These are phyloP conservation scores for Agapostemon virescens DNA, from an alignment of 2,888 invertebrate species.

Conservation along the genomic window DNA sequence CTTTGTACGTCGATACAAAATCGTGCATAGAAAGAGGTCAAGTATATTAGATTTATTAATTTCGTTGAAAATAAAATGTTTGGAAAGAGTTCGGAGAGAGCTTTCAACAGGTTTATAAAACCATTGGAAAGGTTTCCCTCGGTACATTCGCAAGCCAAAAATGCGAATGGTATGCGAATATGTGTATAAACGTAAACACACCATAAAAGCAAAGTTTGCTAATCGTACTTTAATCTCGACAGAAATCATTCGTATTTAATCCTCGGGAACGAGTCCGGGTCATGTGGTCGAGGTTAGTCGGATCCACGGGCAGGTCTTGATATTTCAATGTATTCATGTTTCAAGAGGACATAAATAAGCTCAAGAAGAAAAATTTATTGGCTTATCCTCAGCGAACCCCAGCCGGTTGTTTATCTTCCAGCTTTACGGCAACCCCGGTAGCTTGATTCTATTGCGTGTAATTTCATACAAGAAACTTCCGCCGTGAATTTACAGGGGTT, in stretches of 20 bases:
- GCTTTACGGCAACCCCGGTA: constrained; percentile 25
- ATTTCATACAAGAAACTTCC: constrained; percentile 34
- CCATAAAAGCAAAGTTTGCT: background rate
- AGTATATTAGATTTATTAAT: background rate
- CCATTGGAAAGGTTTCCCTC: background rate
- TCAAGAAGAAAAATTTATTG: constrained; percentile 23
- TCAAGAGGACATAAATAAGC: constrained; percentile 11
- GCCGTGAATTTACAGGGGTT: constrained; percentile 16
- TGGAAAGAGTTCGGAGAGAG: background rate
- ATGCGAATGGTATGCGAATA: background rate
- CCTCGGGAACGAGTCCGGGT: background rate
- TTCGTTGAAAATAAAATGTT: background rate
- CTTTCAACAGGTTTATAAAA: background rate
- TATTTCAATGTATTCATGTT: constrained; percentile 13
- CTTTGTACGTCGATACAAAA: background rate
- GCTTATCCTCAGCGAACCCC: constrained; percentile 10
- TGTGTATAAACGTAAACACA: background rate
- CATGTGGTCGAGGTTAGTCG: background rate
- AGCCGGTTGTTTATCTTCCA: constrained; percentile 35
- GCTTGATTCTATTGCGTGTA: constrained; percentile 17
- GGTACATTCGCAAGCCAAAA: background rate
- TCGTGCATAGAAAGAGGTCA: background rate
- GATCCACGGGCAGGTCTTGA: background rate
- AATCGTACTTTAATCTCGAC: background rate
- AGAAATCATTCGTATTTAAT: background rate